Percentiles rank a stretch among this genome's conserved stretches.
Evolutionary conservation across 2,113 vertebrate species (phyloP).

Genomic region (Pachypanchax playfairii): DNA sequence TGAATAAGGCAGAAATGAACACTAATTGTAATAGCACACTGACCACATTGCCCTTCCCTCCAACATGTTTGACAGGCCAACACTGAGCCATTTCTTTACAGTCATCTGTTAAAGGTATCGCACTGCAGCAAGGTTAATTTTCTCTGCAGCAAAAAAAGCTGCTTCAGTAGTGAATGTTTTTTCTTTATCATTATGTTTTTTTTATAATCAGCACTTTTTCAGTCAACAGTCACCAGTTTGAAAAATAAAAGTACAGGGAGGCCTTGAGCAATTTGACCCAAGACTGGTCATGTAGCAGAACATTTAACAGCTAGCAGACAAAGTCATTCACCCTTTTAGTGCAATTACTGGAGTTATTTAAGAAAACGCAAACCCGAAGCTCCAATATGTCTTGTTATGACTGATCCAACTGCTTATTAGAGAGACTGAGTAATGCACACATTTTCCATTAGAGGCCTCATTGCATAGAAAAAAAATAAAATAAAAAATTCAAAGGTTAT

Average conservation of each 20-base stretch:
- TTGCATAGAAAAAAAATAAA: constrained; percentile 42
- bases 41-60: constrained; percentile 67
- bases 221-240: not conserved
- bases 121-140: constrained; percentile 29
- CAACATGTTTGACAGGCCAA: constrained; percentile 48
- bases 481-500: constrained; percentile 91
- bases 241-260: not conserved
- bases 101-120: constrained; percentile 31
- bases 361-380: constrained; percentile 40
- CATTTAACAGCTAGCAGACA: constrained; percentile 40
- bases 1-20: constrained; percentile 84
- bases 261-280: constrained; percentile 7
- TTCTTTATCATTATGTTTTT: not conserved
- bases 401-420: constrained; percentile 48
- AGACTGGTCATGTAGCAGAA: constrained; percentile 26
- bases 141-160: constrained; percentile 19
- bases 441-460: constrained; percentile 63
- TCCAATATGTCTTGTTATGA: constrained; percentile 44
- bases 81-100: constrained; percentile 22
- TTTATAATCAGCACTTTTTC: not conserved
- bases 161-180: not conserved
- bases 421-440: constrained; percentile 55
- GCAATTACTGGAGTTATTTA: constrained; percentile 30
- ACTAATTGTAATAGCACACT: constrained; percentile 90
- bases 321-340: constrained; percentile 29